A percentile compares a stretch with the other conserved stretches of the same genome.
Evolutionary conservation across 1,140 invertebrate species (phyloP).

Genomic region (Brachionus asplanchnoidis): DNA sequence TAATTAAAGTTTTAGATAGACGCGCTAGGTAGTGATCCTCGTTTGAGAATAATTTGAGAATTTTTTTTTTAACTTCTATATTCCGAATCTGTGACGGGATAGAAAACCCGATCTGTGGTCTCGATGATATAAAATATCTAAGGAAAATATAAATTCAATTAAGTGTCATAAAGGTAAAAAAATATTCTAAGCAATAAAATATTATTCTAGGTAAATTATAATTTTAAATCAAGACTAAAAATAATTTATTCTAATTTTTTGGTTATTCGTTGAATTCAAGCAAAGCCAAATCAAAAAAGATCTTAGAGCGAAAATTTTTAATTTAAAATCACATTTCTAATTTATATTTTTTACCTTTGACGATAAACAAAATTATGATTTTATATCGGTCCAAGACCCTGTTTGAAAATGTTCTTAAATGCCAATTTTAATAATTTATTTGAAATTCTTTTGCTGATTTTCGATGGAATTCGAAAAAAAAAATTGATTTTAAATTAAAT

Average conservation of each 20-base stretch:
- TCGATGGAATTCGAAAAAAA: not conserved
- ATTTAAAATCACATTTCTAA: slow-evolving; percentile 29
- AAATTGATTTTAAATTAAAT: not conserved
- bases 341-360: slow-evolving; percentile 13
- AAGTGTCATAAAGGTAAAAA: slow-evolving; percentile 16
- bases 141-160: not conserved
- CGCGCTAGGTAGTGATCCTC: not conserved
- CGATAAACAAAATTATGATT: slow-evolving; percentile 31
- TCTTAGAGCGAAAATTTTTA: not conserved
- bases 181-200: not conserved
- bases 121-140: not conserved
- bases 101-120: not conserved
- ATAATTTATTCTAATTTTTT: slow-evolving; percentile 36
- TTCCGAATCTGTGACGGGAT: not conserved
- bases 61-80: not conserved
- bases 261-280: slow-evolving; percentile 1
- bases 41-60: not conserved
- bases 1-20: not conserved
- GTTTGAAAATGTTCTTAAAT: not conserved
- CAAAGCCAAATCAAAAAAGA: not conserved
- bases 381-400: not conserved
- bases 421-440: slow-evolving; percentile 23
- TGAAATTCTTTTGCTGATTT: not conserved
- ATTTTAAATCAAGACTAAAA: slow-evolving; percentile 11
- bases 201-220: slow-evolving; percentile 2